Percentiles rank a stretch among this genome's conserved stretches.
Conservation (phyloP, 2,888 invertebrate species). For the Trachelus stipa region DNA sequence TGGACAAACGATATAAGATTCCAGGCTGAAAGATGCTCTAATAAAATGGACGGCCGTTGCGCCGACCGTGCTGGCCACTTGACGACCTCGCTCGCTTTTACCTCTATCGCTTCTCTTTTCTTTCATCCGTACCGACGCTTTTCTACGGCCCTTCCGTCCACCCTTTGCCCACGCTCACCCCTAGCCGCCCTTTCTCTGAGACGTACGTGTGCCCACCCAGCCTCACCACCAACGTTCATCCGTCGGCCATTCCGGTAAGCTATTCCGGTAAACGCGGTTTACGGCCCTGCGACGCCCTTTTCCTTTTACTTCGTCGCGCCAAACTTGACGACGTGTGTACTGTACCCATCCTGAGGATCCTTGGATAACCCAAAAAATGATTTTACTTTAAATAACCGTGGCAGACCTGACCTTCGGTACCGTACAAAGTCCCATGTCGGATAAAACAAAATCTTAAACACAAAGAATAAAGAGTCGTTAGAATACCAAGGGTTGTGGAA, state of each 20-base stretch:
- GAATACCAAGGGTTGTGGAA: neutral
- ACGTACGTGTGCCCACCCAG: constrained; percentile 12
- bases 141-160: constrained; percentile 27
- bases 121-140: constrained; percentile 33
- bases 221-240: constrained; percentile 25
- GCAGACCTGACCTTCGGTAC: neutral
- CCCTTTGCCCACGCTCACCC: constrained; percentile 27
- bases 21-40: constrained; percentile 57
- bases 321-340: neutral
- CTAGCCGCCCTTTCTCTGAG: constrained; percentile 26
- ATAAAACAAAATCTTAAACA: too few species aligned
- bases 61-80: constrained; percentile 42
- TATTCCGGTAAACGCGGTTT: constrained; percentile 40
- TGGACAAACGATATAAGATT: constrained; percentile 60
- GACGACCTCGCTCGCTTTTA: constrained; percentile 45
- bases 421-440: neutral
- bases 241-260: constrained; percentile 35
- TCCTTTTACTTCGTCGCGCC: constrained; percentile 18
- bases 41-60: constrained; percentile 58
- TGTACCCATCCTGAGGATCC: neutral
- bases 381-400: neutral
- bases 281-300: constrained; percentile 35
- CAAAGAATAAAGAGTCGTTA: neutral
- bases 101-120: constrained; percentile 32
- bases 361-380: neutral